These are phyloP conservation scores for Nowickia ferox DNA, from an alignment of 2,888 invertebrate genomes.

Conservation along the genomic window DNA sequence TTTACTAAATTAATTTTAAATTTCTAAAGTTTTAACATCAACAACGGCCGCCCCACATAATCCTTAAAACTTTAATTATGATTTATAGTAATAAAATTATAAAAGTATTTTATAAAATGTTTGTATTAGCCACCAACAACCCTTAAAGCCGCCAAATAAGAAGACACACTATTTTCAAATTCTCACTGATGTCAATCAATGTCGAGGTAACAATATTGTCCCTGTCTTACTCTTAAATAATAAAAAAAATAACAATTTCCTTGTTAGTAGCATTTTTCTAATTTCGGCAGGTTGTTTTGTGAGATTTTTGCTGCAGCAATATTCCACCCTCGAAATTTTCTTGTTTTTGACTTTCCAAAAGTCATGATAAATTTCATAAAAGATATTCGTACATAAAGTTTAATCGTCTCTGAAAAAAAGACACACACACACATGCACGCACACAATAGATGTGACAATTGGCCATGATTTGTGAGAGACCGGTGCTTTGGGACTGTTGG, in stretches of 20 bases:
- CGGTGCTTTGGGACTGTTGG: neutral
- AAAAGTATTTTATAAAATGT: neutral
- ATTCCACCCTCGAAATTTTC: constrained; percentile 27
- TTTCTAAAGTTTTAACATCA: too few species aligned
- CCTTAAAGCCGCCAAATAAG: neutral
- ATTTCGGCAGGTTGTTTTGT: constrained; percentile 50
- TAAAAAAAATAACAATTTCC: constrained; percentile 13
- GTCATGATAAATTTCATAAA: constrained; percentile 47
- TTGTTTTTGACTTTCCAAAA: constrained; percentile 29
- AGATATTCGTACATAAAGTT: constrained; percentile 23
- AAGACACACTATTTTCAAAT: constrained; percentile 9
- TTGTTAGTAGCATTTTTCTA: constrained; percentile 23
- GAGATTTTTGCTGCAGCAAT: neutral
- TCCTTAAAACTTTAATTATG: neutral
- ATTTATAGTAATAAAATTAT: constrained; percentile 39
- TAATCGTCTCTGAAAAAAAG: constrained; percentile 13
- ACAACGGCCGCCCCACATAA: too few species aligned
- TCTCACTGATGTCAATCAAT: constrained; percentile 65
- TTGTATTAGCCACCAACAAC: neutral
- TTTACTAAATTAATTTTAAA: too few species aligned
- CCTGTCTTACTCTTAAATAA: constrained; percentile 20
- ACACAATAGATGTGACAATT: constrained; percentile 50
- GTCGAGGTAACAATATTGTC: constrained; percentile 48
- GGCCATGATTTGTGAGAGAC: constrained; percentile 52
- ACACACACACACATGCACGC: neutral